phyloP scores from a whole-genome alignment of 2,888 invertebrate genomes.

The Nezara viridula region DNA sequence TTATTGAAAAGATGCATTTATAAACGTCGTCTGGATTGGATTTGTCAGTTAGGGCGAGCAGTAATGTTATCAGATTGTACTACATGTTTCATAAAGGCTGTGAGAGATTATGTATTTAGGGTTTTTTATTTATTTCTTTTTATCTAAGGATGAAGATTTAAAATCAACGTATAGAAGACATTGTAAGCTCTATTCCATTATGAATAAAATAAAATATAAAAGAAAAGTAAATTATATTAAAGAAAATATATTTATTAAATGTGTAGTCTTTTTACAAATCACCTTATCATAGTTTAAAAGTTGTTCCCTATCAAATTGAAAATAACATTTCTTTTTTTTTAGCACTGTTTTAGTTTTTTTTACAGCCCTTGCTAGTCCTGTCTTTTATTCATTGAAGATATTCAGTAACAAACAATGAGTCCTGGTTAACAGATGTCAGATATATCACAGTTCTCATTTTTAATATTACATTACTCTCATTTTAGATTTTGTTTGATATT shows the following conservation, averaged over 20 bases:
- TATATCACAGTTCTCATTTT: too few species aligned
- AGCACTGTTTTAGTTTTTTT: too few species aligned
- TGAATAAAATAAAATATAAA: not conserved
- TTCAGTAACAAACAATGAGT: too few species aligned
- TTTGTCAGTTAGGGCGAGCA: not conserved
- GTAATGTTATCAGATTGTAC: not conserved
- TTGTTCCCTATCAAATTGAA: too few species aligned
- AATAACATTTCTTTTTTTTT: too few species aligned
- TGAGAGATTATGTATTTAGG: not conserved
- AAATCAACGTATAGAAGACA: not conserved
- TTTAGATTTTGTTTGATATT: too few species aligned
- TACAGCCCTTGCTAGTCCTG: too few species aligned
- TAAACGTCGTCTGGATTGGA: not conserved
- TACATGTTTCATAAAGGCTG: not conserved
- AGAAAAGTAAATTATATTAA: not conserved
- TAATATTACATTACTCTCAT: too few species aligned
- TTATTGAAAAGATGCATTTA: not conserved
- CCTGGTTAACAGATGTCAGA: too few species aligned
- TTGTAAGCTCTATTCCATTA: not conserved
- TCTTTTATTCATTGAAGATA: too few species aligned
- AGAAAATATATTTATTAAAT: not conserved
- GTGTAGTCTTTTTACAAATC: too few species aligned
- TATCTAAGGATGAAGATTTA: not conserved
- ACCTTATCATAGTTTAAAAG: too few species aligned
- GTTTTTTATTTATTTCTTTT: slow-evolving; percentile 11